Percentiles rank a stretch among this genome's conserved stretches.
Evolutionary conservation across 2,113 vertebrate species (phyloP).

Genomic region (Ibidorhyncha struthersii): DNA sequence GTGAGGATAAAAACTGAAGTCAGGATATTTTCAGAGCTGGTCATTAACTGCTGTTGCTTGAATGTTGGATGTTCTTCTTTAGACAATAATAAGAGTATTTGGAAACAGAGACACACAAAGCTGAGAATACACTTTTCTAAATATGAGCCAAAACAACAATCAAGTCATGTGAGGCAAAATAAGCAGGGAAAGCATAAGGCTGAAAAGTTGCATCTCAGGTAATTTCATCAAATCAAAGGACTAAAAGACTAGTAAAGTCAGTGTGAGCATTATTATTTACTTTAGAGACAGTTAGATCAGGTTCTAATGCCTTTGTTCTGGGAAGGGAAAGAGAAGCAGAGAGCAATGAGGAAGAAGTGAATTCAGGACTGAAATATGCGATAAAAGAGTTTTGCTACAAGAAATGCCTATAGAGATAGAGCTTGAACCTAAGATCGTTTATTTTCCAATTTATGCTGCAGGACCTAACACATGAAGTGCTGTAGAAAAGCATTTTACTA

Average conservation of each 20-base stretch:
- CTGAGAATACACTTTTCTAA: neutral
- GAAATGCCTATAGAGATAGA: neutral
- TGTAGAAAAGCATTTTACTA: conserved; percentile 3
- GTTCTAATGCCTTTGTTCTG: neutral
- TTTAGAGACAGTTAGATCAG: neutral
- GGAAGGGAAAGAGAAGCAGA: neutral
- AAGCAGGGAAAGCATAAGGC: neutral
- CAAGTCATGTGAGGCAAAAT: neutral
- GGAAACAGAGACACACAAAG: neutral
- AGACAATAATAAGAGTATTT: neutral
- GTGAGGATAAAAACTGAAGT: neutral
- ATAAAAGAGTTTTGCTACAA: neutral
- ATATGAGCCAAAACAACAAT: neutral
- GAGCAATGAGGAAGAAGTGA: neutral
- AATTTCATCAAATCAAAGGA: neutral
- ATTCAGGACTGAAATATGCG: neutral
- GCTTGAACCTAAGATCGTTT: neutral
- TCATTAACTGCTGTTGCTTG: neutral
- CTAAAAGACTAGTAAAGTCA: neutral
- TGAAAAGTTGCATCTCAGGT: neutral
- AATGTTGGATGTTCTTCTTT: neutral
- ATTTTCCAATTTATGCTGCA: neutral
- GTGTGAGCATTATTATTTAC: neutral
- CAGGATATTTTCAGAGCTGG: neutral
- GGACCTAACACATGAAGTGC: neutral